These are phyloP conservation scores for Coturnix japonica DNA, from an alignment of 2,113 vertebrate species.

Conservation along the genomic window DNA sequence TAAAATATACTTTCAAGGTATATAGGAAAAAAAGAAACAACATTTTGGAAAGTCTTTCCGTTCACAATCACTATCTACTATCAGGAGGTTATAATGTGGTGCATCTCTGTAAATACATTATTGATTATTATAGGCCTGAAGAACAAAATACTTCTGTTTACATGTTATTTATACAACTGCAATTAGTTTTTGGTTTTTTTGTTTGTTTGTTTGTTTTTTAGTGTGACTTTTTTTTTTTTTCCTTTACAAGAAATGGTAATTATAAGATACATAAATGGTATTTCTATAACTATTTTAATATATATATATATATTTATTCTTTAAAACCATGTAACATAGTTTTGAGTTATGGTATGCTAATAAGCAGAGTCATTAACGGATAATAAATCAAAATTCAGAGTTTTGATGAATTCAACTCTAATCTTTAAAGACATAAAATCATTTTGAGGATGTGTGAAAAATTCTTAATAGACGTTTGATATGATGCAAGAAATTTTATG, in stretches of 20 bases:
- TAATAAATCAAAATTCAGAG: background rate
- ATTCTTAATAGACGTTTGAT: background rate
- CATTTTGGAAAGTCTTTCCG: background rate
- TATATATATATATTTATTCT: background rate
- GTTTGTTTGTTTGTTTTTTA: no score
- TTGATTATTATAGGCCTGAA: background rate
- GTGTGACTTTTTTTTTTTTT: background rate
- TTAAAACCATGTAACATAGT: background rate
- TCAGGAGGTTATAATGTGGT: background rate
- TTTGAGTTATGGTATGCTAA: background rate
- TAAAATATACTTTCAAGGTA: background rate
- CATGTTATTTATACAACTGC: background rate
- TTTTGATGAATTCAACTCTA: background rate
- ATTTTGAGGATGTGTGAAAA: background rate
- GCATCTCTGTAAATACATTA: background rate
- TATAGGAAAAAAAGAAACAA: background rate
- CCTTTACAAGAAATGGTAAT: background rate
- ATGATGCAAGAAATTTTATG: background rate
- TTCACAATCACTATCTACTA: background rate
- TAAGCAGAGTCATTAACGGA: background rate
- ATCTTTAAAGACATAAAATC: background rate
- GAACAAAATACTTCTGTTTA: background rate
- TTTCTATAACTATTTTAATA: background rate
- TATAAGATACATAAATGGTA: background rate
- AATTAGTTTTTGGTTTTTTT: background rate